Evolutionary conservation across 2,888 invertebrate genomes (phyloP).

Genomic region (Lasioglossum pauxillum): DNA sequence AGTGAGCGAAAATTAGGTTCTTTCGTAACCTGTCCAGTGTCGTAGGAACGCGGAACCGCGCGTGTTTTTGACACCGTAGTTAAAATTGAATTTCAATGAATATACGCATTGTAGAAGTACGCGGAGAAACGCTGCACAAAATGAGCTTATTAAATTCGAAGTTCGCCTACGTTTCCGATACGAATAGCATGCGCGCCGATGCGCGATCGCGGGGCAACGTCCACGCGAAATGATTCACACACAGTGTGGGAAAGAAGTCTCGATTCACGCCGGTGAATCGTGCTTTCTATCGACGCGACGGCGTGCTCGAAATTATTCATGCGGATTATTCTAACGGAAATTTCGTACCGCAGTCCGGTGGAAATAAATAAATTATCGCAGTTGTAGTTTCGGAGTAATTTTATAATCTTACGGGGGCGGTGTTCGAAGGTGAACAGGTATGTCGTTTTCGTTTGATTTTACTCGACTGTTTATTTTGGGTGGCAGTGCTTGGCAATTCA

Average conservation of each 20-base stretch:
- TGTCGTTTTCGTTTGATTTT: no score
- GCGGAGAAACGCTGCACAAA: neutral
- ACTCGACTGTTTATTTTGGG: no score
- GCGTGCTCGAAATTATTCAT: neutral
- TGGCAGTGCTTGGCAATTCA: neutral
- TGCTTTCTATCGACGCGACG: neutral
- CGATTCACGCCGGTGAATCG: neutral
- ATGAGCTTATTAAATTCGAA: neutral
- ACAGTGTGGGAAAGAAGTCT: neutral
- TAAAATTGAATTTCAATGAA: no score
- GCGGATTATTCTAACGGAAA: neutral
- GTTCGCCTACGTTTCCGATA: neutral
- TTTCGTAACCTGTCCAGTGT: neutral
- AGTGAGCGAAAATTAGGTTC: neutral
- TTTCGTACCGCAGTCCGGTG: neutral
- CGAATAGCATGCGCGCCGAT: neutral
- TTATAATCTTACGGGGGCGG: no score
- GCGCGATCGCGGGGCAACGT: neutral
- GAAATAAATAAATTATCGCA: no score
- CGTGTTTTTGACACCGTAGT: neutral
- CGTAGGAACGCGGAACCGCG: neutral
- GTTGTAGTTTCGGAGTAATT: no score
- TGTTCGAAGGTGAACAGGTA: no score
- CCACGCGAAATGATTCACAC: conserved; percentile 5
- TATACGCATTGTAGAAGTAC: no score